A percentile compares a stretch with the other conserved stretches of the same genome.
These are phyloP conservation scores for Melanogrammus aeglefinus DNA, from an alignment of 2,797 vertebrate genomes.

Conservation along the genomic window DNA sequence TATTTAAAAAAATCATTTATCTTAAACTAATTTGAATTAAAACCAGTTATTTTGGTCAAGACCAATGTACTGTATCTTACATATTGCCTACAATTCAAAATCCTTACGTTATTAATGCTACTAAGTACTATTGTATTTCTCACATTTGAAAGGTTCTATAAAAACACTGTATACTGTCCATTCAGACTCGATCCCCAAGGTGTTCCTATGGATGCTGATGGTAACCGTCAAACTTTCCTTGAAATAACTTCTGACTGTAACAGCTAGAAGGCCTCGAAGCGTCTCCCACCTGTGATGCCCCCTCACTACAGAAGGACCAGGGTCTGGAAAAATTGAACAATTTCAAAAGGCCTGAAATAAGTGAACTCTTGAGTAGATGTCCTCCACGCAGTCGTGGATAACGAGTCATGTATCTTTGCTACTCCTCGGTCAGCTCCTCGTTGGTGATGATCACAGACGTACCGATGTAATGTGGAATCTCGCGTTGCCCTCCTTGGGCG, in stretches of 20 bases:
- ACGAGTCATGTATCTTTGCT: neutral
- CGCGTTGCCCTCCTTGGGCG: conserved; percentile 70
- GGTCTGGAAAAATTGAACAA: neutral
- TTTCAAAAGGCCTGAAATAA: neutral
- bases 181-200: neutral
- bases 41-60: conserved; percentile 2
- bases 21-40: neutral
- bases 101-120: neutral
- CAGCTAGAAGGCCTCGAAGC: neutral
- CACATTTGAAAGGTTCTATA: neutral
- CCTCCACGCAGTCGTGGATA: neutral
- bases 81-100: neutral
- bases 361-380: neutral
- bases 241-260: too few species aligned
- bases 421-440: conserved; percentile 80
- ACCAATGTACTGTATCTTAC: conserved; percentile 4
- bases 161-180: neutral
- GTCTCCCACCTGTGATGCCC: neutral
- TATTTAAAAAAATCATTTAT: neutral
- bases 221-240: too few species aligned
- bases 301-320: neutral
- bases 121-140: neutral
- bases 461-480: conserved; percentile 83
- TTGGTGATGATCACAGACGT: conserved; percentile 91
- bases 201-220: neutral